phyloP scores from a whole-genome alignment of 2,888 invertebrate genomes.

The Nymphalis polychloros region DNA sequence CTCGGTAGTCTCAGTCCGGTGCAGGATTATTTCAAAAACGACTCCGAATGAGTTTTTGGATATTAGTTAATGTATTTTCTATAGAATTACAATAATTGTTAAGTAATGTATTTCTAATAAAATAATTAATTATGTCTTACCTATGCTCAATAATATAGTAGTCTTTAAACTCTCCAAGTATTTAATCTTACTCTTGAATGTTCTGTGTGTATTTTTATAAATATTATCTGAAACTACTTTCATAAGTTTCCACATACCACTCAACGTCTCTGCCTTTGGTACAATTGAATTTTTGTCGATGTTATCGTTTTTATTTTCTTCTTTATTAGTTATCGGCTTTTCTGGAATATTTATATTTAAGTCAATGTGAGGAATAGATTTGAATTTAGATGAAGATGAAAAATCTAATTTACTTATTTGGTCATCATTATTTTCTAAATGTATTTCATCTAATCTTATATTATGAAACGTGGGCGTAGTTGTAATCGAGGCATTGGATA shows the following conservation, averaged over 20 bases:
- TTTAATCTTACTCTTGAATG: slow-evolving; percentile 79
- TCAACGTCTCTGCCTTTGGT: slow-evolving; percentile 52
- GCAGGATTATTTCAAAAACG: no score
- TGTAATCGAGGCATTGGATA: background rate
- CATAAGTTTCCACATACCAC: slow-evolving; percentile 60
- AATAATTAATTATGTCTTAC: no score
- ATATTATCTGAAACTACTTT: slow-evolving; percentile 69
- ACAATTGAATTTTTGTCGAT: slow-evolving; percentile 27
- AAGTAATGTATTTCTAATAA: background rate
- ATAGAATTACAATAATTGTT: no score
- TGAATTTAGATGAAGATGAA: background rate
- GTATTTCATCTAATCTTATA: background rate
- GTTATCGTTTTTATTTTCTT: slow-evolving; percentile 16
- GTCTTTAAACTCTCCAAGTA: slow-evolving; percentile 83
- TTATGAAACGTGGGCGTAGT: background rate
- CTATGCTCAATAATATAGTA: slow-evolving; percentile 83
- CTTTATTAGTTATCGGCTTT: slow-evolving; percentile 2
- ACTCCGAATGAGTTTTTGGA: no score
- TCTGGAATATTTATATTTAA: background rate
- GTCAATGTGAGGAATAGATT: background rate
- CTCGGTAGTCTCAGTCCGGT: no score
- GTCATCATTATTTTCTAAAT: background rate
- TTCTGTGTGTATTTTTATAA: slow-evolving; percentile 62
- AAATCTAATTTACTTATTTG: background rate
- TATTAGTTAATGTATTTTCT: no score